Percentiles rank a stretch among this genome's conserved stretches.
phyloP scores from a whole-genome alignment of 1,140 invertebrate species.

The Babylonia areolata region DNA sequence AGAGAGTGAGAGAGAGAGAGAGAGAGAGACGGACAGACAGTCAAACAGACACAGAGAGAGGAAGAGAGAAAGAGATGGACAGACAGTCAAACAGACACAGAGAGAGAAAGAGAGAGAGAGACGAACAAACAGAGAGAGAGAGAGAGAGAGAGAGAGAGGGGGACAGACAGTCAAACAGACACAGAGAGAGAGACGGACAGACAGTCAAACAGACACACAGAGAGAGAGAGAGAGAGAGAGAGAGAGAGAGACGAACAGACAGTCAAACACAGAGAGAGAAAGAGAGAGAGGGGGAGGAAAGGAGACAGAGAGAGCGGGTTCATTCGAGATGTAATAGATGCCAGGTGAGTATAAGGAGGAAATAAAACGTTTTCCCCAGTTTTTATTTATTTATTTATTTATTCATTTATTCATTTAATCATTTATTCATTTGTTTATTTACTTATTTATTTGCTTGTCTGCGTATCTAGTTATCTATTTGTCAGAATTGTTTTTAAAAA shows the following conservation, averaged over 20 bases:
- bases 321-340: too few species aligned
- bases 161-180: neutral
- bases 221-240: neutral
- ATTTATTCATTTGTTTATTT: too few species aligned
- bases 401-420: too few species aligned
- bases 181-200: neutral
- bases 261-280: neutral
- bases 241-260: neutral
- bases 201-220: neutral
- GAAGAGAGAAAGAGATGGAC: neutral
- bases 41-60: neutral
- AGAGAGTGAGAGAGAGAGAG: too few species aligned
- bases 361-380: too few species aligned
- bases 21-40: neutral
- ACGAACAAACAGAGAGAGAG: neutral
- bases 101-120: constrained; percentile 7
- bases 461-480: too few species aligned
- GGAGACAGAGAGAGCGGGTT: neutral
- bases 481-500: too few species aligned
- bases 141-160: neutral
- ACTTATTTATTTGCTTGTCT: too few species aligned
- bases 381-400: too few species aligned
- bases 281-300: too few species aligned
- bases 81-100: neutral
- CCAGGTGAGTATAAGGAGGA: too few species aligned